phyloP scores from a whole-genome alignment of 2,113 vertebrate genomes.

The Sisor rabdophorus region DNA sequence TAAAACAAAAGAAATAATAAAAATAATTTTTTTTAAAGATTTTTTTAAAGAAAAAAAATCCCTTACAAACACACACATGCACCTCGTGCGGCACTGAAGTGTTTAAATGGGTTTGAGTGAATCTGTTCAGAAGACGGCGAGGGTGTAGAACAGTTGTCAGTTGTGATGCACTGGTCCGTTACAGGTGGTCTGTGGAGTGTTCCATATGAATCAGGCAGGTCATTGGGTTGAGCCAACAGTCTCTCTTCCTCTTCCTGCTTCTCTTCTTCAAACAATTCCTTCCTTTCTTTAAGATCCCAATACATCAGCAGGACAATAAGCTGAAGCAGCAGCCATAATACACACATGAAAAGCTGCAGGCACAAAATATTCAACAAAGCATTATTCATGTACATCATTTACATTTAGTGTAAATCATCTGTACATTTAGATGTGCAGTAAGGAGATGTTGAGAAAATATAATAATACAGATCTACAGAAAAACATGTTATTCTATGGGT shows the following conservation, averaged over 20 bases:
- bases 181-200: slow-evolving; percentile 37
- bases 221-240: slow-evolving; percentile 60
- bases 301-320: slow-evolving; percentile 72
- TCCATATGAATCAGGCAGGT: slow-evolving; percentile 62
- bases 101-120: slow-evolving; percentile 46
- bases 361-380: neutral
- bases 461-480: neutral
- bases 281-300: slow-evolving; percentile 63
- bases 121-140: slow-evolving; percentile 39
- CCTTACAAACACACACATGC: neutral
- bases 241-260: slow-evolving; percentile 48
- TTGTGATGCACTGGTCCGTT: neutral
- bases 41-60: no score
- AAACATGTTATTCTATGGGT: neutral
- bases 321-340: slow-evolving; percentile 75
- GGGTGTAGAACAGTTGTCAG: slow-evolving; percentile 13
- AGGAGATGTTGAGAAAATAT: no score
- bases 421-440: no score
- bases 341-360: slow-evolving; percentile 77
- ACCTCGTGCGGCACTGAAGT: slow-evolving; percentile 63
- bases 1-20: neutral
- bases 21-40: neutral
- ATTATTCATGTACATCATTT: neutral
- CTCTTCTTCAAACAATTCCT: slow-evolving; percentile 17
- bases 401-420: neutral